These are phyloP conservation scores for Chiridota heheva DNA, from an alignment of 35 echinoderm and acorn worm species.

Conservation along the genomic window DNA sequence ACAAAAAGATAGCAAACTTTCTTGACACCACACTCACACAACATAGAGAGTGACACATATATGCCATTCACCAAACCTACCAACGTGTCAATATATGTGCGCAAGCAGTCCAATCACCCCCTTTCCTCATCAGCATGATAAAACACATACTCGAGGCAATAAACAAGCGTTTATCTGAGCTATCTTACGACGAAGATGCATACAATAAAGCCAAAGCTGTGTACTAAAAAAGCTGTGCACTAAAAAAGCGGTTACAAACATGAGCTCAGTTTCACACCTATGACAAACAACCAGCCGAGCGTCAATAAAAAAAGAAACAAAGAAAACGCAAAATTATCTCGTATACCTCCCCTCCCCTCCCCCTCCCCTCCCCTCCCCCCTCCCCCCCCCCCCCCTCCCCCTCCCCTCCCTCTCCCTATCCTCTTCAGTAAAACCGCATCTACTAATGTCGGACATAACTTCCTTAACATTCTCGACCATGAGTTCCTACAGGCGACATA, in stretches of 20 bases:
- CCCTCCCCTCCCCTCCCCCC: no score
- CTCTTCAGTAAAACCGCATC: conserved; percentile 1
- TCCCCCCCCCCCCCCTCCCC: no score
- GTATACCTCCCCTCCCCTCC: neutral
- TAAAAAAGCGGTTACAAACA: neutral
- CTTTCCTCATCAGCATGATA: neutral
- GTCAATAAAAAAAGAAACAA: no score
- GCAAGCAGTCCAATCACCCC: neutral
- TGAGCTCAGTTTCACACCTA: neutral
- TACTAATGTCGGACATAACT: neutral
- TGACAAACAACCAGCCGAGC: no score
- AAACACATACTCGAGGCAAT: neutral
- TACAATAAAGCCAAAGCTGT: conserved; percentile 2
- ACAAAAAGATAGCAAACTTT: conserved; percentile 14
- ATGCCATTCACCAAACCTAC: conserved; percentile 4
- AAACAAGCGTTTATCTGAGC: neutral
- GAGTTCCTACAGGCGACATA: neutral
- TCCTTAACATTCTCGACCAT: neutral
- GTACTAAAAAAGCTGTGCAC: neutral
- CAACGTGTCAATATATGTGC: neutral
- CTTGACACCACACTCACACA: neutral
- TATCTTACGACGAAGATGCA: neutral
- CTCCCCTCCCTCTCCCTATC: no score
- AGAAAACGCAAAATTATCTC: neutral
- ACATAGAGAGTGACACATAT: neutral